Percentiles rank a stretch among this genome's conserved stretches.
phyloP scores from a whole-genome alignment of 2,797 vertebrate genomes.

The Liparis tanakae region DNA sequence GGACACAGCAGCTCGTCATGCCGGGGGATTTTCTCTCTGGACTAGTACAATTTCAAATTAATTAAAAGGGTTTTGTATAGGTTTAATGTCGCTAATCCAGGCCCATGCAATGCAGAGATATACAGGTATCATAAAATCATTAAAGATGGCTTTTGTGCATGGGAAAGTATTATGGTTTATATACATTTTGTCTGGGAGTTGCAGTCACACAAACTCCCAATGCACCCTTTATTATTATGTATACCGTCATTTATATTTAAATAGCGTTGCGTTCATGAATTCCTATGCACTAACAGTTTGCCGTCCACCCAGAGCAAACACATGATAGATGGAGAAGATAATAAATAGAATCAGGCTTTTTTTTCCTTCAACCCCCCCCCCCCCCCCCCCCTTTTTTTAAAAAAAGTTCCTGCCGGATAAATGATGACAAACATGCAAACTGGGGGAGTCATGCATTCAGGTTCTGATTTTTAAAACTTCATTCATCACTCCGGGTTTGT shows the following conservation, averaged over 20 bases:
- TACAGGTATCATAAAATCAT: constrained; percentile 22
- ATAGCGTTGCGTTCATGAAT: constrained; percentile 28
- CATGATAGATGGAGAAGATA: constrained; percentile 35
- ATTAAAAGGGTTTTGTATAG: constrained; percentile 60
- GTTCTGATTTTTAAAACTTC: constrained; percentile 72
- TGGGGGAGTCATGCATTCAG: constrained; percentile 67
- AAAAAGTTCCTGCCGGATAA: constrained; percentile 53
- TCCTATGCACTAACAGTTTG: constrained; percentile 32
- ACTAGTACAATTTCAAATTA: constrained; percentile 65
- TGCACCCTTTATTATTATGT: constrained; percentile 25
- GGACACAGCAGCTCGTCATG: constrained; percentile 80
- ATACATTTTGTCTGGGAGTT: constrained; percentile 23
- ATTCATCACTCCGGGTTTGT: constrained; percentile 77
- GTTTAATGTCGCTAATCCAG: constrained; percentile 41
- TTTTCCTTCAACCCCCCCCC: no score
- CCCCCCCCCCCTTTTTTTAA: constrained; percentile 22
- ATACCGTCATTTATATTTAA: constrained; percentile 34
- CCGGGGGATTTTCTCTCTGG: constrained; percentile 71
- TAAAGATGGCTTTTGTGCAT: constrained; percentile 22
- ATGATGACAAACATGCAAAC: constrained; percentile 68
- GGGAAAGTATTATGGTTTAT: background rate
- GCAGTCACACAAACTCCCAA: constrained; percentile 18
- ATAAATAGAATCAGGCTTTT: constrained; percentile 30
- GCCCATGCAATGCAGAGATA: constrained; percentile 7
- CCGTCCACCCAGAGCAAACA: constrained; percentile 41